Evolutionary conservation across 2,113 vertebrate species (phyloP).

Genomic region (Embiotoca jacksoni): DNA sequence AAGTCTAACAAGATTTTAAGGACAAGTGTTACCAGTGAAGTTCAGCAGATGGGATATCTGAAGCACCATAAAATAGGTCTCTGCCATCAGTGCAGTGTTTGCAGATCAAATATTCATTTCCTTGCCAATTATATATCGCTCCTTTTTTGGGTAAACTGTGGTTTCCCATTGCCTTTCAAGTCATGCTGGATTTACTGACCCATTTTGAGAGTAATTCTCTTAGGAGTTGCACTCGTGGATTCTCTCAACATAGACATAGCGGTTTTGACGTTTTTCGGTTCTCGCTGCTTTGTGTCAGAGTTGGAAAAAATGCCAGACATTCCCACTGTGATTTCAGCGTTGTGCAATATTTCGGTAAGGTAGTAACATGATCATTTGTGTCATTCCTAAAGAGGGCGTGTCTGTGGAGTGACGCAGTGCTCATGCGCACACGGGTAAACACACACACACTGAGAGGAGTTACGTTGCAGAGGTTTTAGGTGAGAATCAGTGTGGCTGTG

Average conservation of each 20-base stretch:
- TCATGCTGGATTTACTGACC: background rate
- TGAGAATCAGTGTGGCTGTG: constrained; percentile 14
- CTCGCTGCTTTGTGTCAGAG: constrained; percentile 12
- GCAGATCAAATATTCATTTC: constrained; percentile 28
- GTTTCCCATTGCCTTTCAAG: constrained; percentile 1
- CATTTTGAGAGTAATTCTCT: background rate
- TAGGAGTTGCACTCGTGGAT: background rate
- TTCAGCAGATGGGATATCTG: constrained; percentile 36
- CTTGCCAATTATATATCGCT: constrained; percentile 7
- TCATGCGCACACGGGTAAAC: background rate
- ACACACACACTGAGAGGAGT: constrained; percentile 12
- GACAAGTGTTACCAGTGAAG: background rate
- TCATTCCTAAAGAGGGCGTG: constrained; percentile 43
- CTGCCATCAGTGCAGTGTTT: constrained; percentile 8
- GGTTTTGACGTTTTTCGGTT: constrained; percentile 11
- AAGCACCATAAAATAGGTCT: constrained; percentile 14
- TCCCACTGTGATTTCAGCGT: constrained; percentile 37
- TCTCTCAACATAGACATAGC: constrained; percentile 22
- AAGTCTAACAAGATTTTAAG: background rate
- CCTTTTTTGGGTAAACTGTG: constrained; percentile 42
- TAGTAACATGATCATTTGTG: background rate
- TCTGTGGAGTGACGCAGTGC: background rate
- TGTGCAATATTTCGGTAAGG: constrained; percentile 16
- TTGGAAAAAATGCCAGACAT: background rate
- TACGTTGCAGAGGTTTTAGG: constrained; percentile 13